phyloP scores from a whole-genome alignment of 2,888 invertebrate species.

The Acrobasis consociella region DNA sequence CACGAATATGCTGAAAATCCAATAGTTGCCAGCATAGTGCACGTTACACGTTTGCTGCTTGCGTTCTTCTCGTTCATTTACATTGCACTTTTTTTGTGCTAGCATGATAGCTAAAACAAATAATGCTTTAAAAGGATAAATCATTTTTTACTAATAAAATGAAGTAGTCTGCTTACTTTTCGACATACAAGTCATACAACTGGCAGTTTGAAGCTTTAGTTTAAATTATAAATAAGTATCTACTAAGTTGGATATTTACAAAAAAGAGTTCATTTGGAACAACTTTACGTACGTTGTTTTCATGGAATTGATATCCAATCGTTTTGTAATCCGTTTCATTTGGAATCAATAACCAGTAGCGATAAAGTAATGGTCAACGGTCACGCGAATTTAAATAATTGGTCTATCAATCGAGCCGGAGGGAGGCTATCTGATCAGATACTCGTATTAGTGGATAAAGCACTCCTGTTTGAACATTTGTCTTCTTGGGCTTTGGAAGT shows the following conservation, averaged over 20 bases:
- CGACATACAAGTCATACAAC: too few relatives aligned
- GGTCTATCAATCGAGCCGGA: neutral
- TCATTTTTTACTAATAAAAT: too few relatives aligned
- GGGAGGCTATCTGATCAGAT: conserved; percentile 9
- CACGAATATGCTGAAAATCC: neutral
- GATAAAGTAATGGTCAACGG: conserved; percentile 11
- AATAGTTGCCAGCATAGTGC: neutral
- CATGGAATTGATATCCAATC: neutral
- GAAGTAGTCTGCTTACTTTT: too few relatives aligned
- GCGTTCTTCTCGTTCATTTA: neutral
- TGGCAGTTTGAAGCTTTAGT: too few relatives aligned
- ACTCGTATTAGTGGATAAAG: conserved; percentile 5
- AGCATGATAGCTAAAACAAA: too few relatives aligned
- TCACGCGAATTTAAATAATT: conserved; percentile 17
- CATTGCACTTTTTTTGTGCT: neutral
- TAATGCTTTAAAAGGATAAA: too few relatives aligned
- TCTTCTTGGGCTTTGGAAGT: neutral
- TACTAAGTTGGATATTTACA: too few relatives aligned
- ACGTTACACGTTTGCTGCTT: neutral
- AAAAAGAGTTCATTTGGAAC: too few relatives aligned
- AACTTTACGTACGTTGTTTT: neutral
- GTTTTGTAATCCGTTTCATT: neutral
- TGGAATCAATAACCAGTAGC: conserved; percentile 1
- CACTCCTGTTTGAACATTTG: neutral
- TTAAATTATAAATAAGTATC: too few relatives aligned